Evolutionary conservation across 2,113 vertebrate genomes (phyloP).

Genomic region (Cromileptes altivelis): DNA sequence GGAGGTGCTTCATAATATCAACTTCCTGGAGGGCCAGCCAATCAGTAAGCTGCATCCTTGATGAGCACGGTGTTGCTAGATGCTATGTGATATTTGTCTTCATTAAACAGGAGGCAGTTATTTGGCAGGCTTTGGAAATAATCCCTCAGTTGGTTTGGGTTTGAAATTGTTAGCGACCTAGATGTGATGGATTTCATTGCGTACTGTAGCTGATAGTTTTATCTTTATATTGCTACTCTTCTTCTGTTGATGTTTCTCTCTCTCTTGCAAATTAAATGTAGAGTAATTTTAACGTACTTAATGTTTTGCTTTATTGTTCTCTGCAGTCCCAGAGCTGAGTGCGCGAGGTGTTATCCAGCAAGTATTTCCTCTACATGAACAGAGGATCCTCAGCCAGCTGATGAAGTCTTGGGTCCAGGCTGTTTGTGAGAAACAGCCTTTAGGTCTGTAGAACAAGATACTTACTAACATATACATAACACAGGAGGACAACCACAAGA

Average conservation of each 20-base stretch:
- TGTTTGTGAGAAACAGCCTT: constrained; percentile 94
- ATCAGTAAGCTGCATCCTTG: constrained; percentile 89
- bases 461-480: neutral
- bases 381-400: constrained; percentile 93
- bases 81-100: neutral
- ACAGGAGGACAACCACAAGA: neutral
- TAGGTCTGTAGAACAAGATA: constrained; percentile 83
- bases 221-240: neutral
- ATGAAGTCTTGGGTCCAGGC: constrained; percentile 99
- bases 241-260: neutral
- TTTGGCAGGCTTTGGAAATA: constrained; percentile 10
- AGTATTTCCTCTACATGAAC: constrained; percentile 95
- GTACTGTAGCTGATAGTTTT: neutral
- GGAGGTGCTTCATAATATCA: constrained; percentile 94
- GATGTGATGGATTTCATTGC: neutral
- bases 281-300: neutral
- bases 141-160: constrained; percentile 35
- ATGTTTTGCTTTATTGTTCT: neutral
- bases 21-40: constrained; percentile 97
- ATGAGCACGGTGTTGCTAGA: neutral
- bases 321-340: constrained; percentile 91
- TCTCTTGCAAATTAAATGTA: neutral
- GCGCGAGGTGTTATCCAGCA: constrained; percentile 96
- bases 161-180: constrained; percentile 1
- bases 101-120: neutral